Conservation (phyloP, 2,888 invertebrate genomes). For the Fragum fragum region DNA sequence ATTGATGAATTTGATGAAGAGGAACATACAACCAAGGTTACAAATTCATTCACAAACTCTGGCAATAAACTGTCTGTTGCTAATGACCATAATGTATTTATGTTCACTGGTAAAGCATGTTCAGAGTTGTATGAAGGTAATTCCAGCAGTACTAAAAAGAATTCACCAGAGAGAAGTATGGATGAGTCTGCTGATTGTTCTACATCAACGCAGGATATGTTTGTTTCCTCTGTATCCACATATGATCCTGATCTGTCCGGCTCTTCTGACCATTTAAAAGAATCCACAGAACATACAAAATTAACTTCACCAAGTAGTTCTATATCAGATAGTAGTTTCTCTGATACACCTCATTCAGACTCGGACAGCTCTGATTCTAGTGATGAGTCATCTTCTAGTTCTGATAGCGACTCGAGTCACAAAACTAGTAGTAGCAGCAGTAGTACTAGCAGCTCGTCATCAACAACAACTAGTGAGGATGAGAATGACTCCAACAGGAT, state of each 20-base stretch:
- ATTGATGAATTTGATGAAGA: background rate
- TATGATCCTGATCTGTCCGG: background rate
- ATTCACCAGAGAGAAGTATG: background rate
- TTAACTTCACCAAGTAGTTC: constrained; percentile 13
- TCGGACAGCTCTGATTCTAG: constrained; percentile 17
- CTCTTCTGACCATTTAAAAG: background rate
- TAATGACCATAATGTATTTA: background rate
- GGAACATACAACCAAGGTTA: no score
- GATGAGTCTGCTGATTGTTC: background rate
- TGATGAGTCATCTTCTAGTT: background rate
- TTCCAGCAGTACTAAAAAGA: background rate
- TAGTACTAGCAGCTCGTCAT: background rate
- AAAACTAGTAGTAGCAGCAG: constrained; percentile 4
- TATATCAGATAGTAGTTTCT: background rate
- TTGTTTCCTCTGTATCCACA: constrained; percentile 7
- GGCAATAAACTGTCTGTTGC: no score
- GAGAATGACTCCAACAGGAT: background rate
- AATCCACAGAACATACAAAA: background rate
- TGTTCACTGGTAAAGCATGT: background rate
- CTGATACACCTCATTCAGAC: background rate
- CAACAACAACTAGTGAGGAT: background rate
- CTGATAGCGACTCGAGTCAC: constrained; percentile 12
- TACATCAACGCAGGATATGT: background rate
- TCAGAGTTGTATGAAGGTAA: no score
- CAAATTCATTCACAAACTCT: no score